Base-by-base conservation (phyloP, 2,888 invertebrate species). In the Listrodromus nycthemerus region DNA sequence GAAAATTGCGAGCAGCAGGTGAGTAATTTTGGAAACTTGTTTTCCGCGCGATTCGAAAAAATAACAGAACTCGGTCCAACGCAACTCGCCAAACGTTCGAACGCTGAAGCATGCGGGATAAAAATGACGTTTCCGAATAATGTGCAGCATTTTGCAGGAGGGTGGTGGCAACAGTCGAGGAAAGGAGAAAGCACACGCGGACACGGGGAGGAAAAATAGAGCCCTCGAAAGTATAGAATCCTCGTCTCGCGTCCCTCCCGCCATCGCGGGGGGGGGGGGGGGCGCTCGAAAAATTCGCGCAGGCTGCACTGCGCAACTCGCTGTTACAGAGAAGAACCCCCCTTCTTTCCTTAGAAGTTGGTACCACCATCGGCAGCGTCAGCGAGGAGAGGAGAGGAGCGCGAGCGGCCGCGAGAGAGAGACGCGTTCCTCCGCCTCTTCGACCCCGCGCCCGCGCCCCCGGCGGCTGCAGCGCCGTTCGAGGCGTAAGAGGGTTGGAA, bases 281-380 rank as follows among this genome's bases (percentile, higher is more conserved):
- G 61, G 63, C 48, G 48, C 61, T 83, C 37, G 50, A 73, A 76
- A 84, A 70, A 66, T 50, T 30, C 75, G 92, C 92, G 92, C 92
- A 92, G 87, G 89, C 89, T 92, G 93, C 92, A 92, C 92, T 91
- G 92, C 93, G 92, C 92, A 92, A 88, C 87, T 88, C 80, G 76
- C 81, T 63, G 70, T 58, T 55, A 77, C 58, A 24, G 24, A 24
- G 55, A 71, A 70, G 41, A 66, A 81, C 65, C 69, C 82, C 84
- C 84, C 74, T 81, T 79, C 78, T 79, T 79, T 82, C 78, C 82
- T 82, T 66, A 71, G 70, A 63, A 71, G 78, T 82, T 69, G 58
- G 58, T 27, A 27, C 58, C 81, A 78, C 83, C 75, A 77, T 83
- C 75, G 78, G 63, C 58, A 70, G 71, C 82, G 82, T 74, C 75